Evolutionary conservation across 2,797 vertebrate genomes (phyloP).

Genomic region (Bovichtus diacanthus): DNA sequence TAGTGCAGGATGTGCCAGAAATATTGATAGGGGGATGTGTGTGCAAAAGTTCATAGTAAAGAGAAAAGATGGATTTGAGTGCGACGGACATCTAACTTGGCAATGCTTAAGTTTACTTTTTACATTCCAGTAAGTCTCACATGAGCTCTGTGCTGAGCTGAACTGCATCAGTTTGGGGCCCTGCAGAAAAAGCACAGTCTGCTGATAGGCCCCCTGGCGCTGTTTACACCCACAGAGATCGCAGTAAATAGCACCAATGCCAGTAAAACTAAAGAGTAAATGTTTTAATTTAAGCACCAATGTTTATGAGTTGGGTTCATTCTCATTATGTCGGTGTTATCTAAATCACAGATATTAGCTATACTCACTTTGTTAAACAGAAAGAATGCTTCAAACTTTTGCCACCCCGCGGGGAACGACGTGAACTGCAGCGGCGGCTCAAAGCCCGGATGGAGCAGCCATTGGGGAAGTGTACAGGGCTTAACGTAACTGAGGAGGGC

Average conservation of each 20-base stretch:
- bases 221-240: neutral
- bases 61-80: neutral
- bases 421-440: constrained; percentile 71
- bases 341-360: neutral
- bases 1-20: no score
- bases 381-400: constrained; percentile 38
- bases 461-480: constrained; percentile 84
- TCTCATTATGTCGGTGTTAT: neutral
- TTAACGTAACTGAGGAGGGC: constrained; percentile 81
- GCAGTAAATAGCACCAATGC: constrained; percentile 14
- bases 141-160: constrained; percentile 7
- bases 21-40: no score
- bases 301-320: neutral
- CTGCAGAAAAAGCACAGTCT: constrained; percentile 42
- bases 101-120: neutral
- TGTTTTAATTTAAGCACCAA: fast-evolving
- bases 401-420: constrained; percentile 61
- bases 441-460: constrained; percentile 86
- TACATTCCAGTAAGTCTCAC: constrained; percentile 32
- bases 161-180: neutral
- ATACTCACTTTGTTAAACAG: neutral
- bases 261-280: no score
- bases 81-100: neutral
- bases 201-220: constrained; percentile 31
- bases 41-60: no score